Evolutionary conservation across 2,888 invertebrate genomes (phyloP).

Genomic region (Eupithecia vulgata): DNA sequence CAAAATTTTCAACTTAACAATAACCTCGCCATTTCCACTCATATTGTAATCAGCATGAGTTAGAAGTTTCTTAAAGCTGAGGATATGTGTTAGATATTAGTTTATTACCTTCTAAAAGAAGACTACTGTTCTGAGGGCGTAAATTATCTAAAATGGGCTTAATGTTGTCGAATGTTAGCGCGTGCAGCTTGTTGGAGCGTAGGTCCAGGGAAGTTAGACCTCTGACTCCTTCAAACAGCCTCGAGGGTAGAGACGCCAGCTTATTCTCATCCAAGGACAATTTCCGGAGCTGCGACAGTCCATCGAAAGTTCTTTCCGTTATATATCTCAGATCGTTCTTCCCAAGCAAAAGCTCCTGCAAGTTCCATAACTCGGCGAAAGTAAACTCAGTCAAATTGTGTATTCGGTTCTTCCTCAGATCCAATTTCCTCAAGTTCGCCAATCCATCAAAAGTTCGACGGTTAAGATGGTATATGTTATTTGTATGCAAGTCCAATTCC

Average conservation of each 20-base stretch:
- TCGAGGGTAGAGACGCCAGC: slow-evolving; percentile 87
- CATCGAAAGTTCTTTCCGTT: slow-evolving; percentile 90
- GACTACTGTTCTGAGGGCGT: slow-evolving; percentile 89
- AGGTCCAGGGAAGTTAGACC: slow-evolving; percentile 90
- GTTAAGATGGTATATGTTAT: slow-evolving; percentile 89
- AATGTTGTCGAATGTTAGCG: slow-evolving; percentile 90
- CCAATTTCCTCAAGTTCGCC: slow-evolving; percentile 88
- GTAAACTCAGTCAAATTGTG: slow-evolving; percentile 91
- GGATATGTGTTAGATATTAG: slow-evolving; percentile 64
- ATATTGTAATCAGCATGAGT: slow-evolving; percentile 75
- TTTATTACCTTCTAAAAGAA: slow-evolving; percentile 89
- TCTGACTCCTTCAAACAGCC: slow-evolving; percentile 89
- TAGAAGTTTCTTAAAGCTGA: slow-evolving; percentile 57
- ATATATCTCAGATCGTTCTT: slow-evolving; percentile 89
- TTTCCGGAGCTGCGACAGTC: slow-evolving; percentile 88
- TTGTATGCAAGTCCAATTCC: slow-evolving; percentile 91
- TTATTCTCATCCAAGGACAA: slow-evolving; percentile 91
- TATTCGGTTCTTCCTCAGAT: slow-evolving; percentile 89
- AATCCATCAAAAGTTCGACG: slow-evolving; percentile 91
- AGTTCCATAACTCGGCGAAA: slow-evolving; percentile 90
- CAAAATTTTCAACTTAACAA: slow-evolving; percentile 74
- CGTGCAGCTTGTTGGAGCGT: slow-evolving; percentile 90
- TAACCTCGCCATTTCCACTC: slow-evolving; percentile 67
- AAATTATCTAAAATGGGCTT: slow-evolving; percentile 91
- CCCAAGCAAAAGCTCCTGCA: slow-evolving; percentile 88